Evolutionary conservation across 2,113 vertebrate species (phyloP).

Genomic region (Oxyruncus cristatus): DNA sequence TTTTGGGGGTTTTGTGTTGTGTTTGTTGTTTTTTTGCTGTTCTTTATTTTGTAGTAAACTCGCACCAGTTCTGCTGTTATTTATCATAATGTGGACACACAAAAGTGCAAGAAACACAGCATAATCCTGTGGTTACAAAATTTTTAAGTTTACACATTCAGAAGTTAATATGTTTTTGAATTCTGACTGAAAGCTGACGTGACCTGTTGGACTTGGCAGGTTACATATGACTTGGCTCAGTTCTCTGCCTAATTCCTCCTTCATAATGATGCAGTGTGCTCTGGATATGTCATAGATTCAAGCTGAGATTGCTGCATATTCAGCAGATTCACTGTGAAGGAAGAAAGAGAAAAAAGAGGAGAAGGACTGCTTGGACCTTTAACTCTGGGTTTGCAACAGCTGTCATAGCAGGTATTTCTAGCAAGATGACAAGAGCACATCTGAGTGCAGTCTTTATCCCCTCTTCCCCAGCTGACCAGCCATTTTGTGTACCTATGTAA

Average conservation of each 20-base stretch:
- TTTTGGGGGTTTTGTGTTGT: background rate
- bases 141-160: background rate
- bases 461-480: background rate
- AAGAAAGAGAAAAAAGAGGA: background rate
- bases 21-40: background rate
- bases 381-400: background rate
- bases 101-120: background rate
- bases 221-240: rapidly evolving
- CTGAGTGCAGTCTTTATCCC: background rate
- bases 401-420: background rate
- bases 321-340: background rate
- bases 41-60: background rate
- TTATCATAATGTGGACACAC: background rate
- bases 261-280: background rate
- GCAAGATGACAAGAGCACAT: background rate
- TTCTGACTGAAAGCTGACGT: background rate
- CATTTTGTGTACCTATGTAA: background rate
- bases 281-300: rapidly evolving
- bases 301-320: background rate
- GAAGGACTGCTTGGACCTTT: background rate
- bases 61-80: background rate
- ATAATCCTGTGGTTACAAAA: background rate
- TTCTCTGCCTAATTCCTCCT: background rate
- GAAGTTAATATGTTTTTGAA: background rate
- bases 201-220: background rate